Conservation (phyloP, 2,797 vertebrate genomes). For the Sebastes baramenuke region DNA sequence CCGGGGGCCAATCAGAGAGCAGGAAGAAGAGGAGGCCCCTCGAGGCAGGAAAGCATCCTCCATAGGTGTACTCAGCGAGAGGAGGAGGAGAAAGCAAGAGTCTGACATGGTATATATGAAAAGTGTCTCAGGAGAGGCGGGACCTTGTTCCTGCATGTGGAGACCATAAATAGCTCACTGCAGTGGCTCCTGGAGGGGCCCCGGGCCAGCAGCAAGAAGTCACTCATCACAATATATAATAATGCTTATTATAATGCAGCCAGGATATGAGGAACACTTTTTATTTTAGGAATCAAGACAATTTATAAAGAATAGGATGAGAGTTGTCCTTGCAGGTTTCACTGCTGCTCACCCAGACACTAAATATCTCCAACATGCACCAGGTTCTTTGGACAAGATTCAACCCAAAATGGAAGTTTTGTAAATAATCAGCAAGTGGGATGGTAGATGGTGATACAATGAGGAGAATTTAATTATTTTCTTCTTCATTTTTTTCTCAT, state of each 20-base stretch:
- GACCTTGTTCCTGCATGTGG: slow-evolving; percentile 46
- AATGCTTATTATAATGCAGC: neutral
- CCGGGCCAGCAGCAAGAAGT: slow-evolving; percentile 40
- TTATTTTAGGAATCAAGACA: neutral
- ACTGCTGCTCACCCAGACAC: neutral
- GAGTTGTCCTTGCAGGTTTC: neutral
- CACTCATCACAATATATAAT: neutral
- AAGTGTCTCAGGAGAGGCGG: slow-evolving; percentile 76
- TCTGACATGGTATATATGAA: slow-evolving; percentile 39
- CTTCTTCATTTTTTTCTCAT: too few species aligned
- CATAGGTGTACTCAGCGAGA: slow-evolving; percentile 41
- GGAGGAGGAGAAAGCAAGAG: slow-evolving; percentile 32
- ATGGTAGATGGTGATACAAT: neutral
- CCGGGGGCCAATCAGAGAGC: slow-evolving; percentile 77
- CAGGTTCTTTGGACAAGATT: neutral
- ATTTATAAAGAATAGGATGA: neutral
- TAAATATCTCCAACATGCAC: too few species aligned
- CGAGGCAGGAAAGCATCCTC: slow-evolving; percentile 54
- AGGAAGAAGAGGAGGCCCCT: slow-evolving; percentile 46
- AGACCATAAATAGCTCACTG: slow-evolving; percentile 80
- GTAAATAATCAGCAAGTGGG: neutral
- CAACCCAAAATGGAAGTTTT: neutral
- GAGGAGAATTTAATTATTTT: neutral
- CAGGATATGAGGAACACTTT: slow-evolving; percentile 15
- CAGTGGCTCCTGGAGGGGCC: slow-evolving; percentile 64